phyloP scores from a whole-genome alignment of 2,888 invertebrate genomes.

The Yponomeuta evonymella region DNA sequence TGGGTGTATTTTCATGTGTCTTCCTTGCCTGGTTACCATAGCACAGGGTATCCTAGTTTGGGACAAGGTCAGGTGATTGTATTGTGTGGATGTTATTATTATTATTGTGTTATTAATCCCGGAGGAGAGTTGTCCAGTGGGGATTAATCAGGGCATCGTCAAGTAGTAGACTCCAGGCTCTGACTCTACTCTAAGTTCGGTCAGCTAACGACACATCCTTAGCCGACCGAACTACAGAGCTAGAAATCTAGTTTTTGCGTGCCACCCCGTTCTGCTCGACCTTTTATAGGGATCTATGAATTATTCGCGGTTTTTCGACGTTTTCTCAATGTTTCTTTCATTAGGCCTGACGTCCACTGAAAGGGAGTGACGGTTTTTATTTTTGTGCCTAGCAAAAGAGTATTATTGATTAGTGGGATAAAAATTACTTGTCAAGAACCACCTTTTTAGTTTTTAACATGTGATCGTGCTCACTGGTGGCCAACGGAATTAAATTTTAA shows the following conservation, averaged over 20 bases:
- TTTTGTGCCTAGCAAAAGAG: neutral
- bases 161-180: neutral
- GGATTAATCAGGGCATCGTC: too few relatives aligned
- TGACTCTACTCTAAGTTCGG: neutral
- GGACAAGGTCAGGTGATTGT: too few relatives aligned
- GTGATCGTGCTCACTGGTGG: too few relatives aligned
- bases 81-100: too few relatives aligned
- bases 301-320: slow-evolving; percentile 7
- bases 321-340: neutral
- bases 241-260: slow-evolving; percentile 12
- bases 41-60: too few relatives aligned
- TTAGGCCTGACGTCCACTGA: neutral
- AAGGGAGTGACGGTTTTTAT: neutral
- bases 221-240: neutral
- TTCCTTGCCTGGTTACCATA: too few relatives aligned
- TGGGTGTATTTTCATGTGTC: too few relatives aligned
- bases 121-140: too few relatives aligned
- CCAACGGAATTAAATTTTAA: too few relatives aligned
- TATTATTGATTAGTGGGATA: neutral
- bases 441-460: too few relatives aligned
- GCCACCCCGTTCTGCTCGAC: slow-evolving; percentile 1
- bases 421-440: neutral
- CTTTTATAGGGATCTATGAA: slow-evolving; percentile 15
- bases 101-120: too few relatives aligned
- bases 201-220: neutral